phyloP scores from a whole-genome alignment of 2,113 vertebrate species.

The Aegotheles bennettii region DNA sequence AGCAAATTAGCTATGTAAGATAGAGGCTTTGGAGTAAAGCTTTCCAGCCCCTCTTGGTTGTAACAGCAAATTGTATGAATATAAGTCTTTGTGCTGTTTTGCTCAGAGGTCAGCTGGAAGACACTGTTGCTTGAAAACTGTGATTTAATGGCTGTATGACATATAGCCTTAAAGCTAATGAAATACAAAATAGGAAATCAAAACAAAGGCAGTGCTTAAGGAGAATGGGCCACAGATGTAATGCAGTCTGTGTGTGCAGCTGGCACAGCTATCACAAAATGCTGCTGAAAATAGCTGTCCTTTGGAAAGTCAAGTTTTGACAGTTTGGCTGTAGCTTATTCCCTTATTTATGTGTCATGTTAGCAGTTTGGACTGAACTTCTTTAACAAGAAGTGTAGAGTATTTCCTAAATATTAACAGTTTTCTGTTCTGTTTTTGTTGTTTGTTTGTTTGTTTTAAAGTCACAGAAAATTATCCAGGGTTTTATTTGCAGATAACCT shows the following conservation, averaged over 20 bases:
- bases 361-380: background rate
- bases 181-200: slow-evolving; percentile 45
- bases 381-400: background rate
- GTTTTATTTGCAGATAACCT: background rate
- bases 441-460: background rate
- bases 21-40: background rate
- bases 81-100: background rate
- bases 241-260: slow-evolving; percentile 37
- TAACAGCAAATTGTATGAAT: background rate
- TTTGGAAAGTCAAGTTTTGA: slow-evolving; percentile 21
- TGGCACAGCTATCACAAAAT: slow-evolving; percentile 25
- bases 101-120: slow-evolving; percentile 43
- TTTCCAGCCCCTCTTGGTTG: background rate
- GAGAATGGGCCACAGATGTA: slow-evolving; percentile 40
- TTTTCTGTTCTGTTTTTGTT: too few species aligned
- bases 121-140: background rate
- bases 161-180: slow-evolving; percentile 47
- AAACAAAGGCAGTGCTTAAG: slow-evolving; percentile 23
- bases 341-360: background rate
- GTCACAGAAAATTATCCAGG: background rate
- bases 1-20: background rate
- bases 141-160: slow-evolving; percentile 38
- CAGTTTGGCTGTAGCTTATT: background rate
- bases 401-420: background rate
- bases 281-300: slow-evolving; percentile 35